Percentiles rank a stretch among this genome's conserved stretches.
Conservation (phyloP, 2,113 vertebrate species). For the Thinocorus orbignyianus region DNA sequence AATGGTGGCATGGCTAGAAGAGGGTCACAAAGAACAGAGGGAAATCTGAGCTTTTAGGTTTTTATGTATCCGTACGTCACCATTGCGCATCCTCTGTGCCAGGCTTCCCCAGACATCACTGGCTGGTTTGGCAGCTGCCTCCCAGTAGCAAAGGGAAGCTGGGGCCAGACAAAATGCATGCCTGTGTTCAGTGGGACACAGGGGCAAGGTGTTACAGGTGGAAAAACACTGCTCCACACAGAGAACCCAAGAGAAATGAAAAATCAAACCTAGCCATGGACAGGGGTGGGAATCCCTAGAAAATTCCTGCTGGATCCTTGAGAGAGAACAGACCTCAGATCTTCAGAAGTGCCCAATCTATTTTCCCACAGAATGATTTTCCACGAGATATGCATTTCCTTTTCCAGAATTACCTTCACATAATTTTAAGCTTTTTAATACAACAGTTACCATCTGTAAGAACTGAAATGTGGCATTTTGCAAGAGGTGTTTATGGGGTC, state of each 20-base stretch:
- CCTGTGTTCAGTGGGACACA: rapidly evolving
- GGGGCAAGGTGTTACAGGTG: neutral
- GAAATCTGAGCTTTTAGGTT: neutral
- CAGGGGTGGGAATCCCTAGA: neutral
- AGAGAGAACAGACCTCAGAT: neutral
- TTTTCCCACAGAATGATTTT: neutral
- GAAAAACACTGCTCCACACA: neutral
- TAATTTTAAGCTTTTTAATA: neutral
- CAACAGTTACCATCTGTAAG: neutral
- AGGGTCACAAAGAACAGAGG: neutral
- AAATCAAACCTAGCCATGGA: neutral
- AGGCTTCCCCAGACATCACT: neutral
- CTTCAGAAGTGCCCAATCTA: neutral
- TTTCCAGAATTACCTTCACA: neutral
- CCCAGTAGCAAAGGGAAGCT: neutral
- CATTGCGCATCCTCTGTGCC: no score
- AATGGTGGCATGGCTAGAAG: neutral
- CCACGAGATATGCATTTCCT: rapidly evolving
- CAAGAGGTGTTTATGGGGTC: neutral
- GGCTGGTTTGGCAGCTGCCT: neutral
- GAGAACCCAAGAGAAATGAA: neutral
- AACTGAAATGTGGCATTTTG: neutral
- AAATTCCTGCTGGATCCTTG: neutral
- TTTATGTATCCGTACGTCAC: neutral
- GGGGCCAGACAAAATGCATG: rapidly evolving